Evolutionary conservation across 2,888 invertebrate species (phyloP).

Genomic region (Drosophila borborema): DNA sequence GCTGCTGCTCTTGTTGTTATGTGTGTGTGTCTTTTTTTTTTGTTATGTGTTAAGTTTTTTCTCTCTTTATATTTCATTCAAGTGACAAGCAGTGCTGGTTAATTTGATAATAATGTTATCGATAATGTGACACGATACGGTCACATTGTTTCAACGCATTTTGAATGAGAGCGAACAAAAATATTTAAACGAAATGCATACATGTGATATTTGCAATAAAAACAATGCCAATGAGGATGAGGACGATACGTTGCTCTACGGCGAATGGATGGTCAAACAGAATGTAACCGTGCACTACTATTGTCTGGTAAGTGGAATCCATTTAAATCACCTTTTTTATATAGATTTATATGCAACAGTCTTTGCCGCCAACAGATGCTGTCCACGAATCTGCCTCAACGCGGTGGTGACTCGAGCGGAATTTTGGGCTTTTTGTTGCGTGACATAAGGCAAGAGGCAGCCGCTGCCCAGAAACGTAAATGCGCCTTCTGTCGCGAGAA

Average conservation of each 20-base stretch:
- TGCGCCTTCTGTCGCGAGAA: constrained; percentile 71
- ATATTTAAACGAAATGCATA: constrained; percentile 10
- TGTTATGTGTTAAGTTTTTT: neutral
- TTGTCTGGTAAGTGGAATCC: constrained; percentile 71
- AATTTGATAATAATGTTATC: constrained; percentile 2
- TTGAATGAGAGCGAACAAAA: neutral
- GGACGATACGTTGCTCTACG: constrained; percentile 61
- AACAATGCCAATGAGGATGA: constrained; percentile 1
- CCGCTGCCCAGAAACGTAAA: constrained; percentile 81
- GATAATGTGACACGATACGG: neutral
- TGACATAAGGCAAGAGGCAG: constrained; percentile 90
- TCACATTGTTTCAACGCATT: neutral
- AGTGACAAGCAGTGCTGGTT: too few species aligned
- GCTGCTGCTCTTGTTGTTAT: constrained; percentile 1
- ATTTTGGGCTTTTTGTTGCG: constrained; percentile 90
- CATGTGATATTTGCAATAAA: constrained; percentile 43
- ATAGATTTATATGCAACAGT: neutral
- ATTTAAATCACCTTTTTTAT: neutral
- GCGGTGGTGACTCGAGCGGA: constrained; percentile 89
- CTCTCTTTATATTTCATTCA: too few species aligned
- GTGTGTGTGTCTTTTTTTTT: constrained; percentile 13
- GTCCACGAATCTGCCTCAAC: constrained; percentile 89
- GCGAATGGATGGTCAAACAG: constrained; percentile 78
- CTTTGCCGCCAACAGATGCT: constrained; percentile 86
- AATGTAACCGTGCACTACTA: constrained; percentile 77